Conservation (phyloP, 1,140 invertebrate genomes). For the Aradophagus sp. region DNA sequence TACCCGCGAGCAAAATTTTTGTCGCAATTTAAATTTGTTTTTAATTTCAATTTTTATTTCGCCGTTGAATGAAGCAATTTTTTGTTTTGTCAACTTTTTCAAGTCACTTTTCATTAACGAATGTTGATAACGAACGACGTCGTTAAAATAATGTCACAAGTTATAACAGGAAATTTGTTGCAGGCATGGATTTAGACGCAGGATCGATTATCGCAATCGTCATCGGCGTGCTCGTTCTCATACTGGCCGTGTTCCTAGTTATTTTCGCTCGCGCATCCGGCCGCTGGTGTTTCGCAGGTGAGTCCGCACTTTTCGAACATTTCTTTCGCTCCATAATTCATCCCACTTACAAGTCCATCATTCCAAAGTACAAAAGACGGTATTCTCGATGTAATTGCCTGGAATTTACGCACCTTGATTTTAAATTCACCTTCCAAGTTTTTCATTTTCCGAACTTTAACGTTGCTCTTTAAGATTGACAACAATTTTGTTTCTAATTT, state of each 20-base stretch:
- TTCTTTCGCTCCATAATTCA: conserved; percentile 1
- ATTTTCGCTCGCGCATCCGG: conserved; percentile 85
- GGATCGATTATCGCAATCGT: conserved; percentile 85
- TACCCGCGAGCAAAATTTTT: too few species aligned
- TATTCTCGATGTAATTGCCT: neutral
- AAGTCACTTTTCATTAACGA: too few species aligned
- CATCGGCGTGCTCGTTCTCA: conserved; percentile 79
- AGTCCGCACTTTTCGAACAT: conserved; percentile 72
- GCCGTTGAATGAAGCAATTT: too few species aligned
- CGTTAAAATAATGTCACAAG: too few species aligned
- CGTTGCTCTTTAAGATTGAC: too few species aligned
- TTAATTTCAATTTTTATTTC: too few species aligned
- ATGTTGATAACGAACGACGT: too few species aligned
- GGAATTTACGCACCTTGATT: neutral
- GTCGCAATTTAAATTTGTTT: too few species aligned
- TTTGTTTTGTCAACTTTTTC: too few species aligned
- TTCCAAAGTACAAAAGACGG: conserved; percentile 20
- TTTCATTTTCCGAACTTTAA: too few species aligned
- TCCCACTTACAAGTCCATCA: conserved; percentile 48
- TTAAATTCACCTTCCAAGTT: too few species aligned
- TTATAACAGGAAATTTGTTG: conserved; percentile 6
- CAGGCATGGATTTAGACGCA: conserved; percentile 81
- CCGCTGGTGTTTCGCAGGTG: conserved; percentile 89
- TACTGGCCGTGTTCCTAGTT: conserved; percentile 80
- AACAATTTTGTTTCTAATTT: too few species aligned